Base-by-base conservation (phyloP, 2,113 vertebrate species). In the Cottus gobio region DNA sequence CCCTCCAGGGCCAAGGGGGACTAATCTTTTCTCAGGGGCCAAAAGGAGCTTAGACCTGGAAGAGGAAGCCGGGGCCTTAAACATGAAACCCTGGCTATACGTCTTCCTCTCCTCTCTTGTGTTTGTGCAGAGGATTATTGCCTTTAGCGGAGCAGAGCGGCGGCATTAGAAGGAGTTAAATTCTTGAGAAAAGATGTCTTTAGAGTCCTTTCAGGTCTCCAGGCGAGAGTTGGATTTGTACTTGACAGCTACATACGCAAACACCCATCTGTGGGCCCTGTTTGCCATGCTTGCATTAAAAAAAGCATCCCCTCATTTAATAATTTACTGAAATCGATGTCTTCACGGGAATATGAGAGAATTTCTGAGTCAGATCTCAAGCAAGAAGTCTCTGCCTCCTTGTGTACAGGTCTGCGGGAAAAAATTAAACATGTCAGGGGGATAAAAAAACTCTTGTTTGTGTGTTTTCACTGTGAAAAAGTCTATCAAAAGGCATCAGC, bases 1-100 rank as follows among this genome's bases (percentile, higher is more conserved):
- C 68, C 76, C 77, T 87, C 79, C 75, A 42, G 79, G 88, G 78
- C 83, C 85, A 65, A 79, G 30, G 85, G 85, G 83, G 81, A 85
- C 77, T 90, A 88, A 91, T 89, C 87, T 92, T 87, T 87, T 56
- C 87, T 83, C 79, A 73, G 76, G 81, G 82, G 90, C 87, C 82
- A 80, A 82, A 87, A 90, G 77, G 71, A 87, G 87, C 89, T 92
- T 91, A 92, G 84, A 91, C 76, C 89, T 90, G 80, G 76, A 92
- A 89, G 82, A 90, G 87, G 90, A 90, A 92, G 87, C 82, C 24
- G 82, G 77, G 75, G 86, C 81, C 81, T 89, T 86, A 82, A 58
- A 83, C 78, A 52, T 85, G 72, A 90, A 90, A 84, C 80, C 80
- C 83, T 30, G 18, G 67, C 72, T 85, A 75, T 69, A 86, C 62